Percentiles rank a stretch among this genome's conserved stretches.
phyloP scores from a whole-genome alignment of 2,888 invertebrate genomes.

The Scaptodrosophila latifasciaeformis region DNA sequence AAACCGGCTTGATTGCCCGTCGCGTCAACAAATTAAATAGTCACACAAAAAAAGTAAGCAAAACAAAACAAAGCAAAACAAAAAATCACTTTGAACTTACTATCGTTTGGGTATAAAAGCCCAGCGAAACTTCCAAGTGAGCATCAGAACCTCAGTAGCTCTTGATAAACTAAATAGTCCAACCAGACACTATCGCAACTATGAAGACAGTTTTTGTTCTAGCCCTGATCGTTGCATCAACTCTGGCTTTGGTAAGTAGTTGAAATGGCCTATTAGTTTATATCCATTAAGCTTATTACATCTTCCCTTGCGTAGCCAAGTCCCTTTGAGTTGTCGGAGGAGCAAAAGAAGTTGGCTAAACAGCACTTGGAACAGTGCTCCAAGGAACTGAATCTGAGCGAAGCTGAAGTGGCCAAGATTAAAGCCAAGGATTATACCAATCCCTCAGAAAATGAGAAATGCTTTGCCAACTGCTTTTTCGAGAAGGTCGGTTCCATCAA shows the following conservation, averaged over 20 bases:
- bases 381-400: conserved; percentile 42
- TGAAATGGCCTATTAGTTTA: not conserved
- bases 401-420: conserved; percentile 51
- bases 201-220: conserved; percentile 59
- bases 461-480: conserved; percentile 71
- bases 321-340: conserved; percentile 49
- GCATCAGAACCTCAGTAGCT: conserved; percentile 37
- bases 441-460: conserved; percentile 55
- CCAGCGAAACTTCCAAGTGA: not conserved
- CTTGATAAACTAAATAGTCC: not conserved
- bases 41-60: too few species aligned
- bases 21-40: too few species aligned
- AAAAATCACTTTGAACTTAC: conserved; percentile 12
- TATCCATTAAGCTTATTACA: not conserved
- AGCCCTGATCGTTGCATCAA: conserved; percentile 43
- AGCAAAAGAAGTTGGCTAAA: conserved; percentile 56
- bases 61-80: conserved; percentile 1
- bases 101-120: conserved; percentile 45
- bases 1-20: too few species aligned
- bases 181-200: too few species aligned
- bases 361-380: conserved; percentile 46
- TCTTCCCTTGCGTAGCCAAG: conserved; percentile 15
- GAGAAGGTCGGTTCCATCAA: conserved; percentile 63
- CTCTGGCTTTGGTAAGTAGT: conserved; percentile 50
- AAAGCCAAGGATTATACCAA: conserved; percentile 48